These are phyloP conservation scores for Acrobeloides nanus DNA, from an alignment of 2,888 invertebrate genomes.

Conservation along the genomic window DNA sequence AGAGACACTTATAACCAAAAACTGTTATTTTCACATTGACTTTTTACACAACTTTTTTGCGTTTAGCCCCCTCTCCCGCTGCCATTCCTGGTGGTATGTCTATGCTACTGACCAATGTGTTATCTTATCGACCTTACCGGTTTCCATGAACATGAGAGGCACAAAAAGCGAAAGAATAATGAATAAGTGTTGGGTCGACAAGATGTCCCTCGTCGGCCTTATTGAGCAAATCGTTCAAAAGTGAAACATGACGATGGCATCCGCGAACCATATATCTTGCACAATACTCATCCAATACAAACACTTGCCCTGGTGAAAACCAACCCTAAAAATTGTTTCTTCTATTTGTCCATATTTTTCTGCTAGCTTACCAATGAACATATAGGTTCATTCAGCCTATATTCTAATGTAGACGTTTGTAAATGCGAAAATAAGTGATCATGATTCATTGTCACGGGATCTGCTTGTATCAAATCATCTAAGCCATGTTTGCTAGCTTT, in stretches of 20 bases:
- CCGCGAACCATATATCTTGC: conserved; percentile 86
- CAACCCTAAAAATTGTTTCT: conserved; percentile 68
- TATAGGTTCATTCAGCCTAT: conserved; percentile 91
- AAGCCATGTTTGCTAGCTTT: conserved; percentile 95
- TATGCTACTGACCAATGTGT: conserved; percentile 4
- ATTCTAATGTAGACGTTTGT: conserved; percentile 86
- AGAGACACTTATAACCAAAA: no score
- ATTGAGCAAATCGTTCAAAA: conserved; percentile 86
- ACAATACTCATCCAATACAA: conserved; percentile 94
- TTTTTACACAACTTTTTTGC: no score
- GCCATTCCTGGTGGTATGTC: no score
- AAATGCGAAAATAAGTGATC: conserved; percentile 81
- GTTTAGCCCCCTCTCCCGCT: no score
- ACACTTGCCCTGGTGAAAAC: conserved; percentile 98
- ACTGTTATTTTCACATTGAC: conserved; percentile 12
- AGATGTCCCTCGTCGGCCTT: conserved; percentile 71
- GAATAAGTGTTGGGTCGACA: conserved; percentile 95
- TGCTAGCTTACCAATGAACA: conserved; percentile 75
- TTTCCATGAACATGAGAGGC: conserved; percentile 98
- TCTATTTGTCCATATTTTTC: background rate
- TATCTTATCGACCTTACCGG: conserved; percentile 64
- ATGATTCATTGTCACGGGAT: conserved; percentile 93
- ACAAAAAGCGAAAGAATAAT: conserved; percentile 98
- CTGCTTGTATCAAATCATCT: conserved; percentile 98
- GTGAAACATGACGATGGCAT: conserved; percentile 90